Evolutionary conservation across 2,888 invertebrate genomes (phyloP).

Genomic region (Sphecodes monilicornis): DNA sequence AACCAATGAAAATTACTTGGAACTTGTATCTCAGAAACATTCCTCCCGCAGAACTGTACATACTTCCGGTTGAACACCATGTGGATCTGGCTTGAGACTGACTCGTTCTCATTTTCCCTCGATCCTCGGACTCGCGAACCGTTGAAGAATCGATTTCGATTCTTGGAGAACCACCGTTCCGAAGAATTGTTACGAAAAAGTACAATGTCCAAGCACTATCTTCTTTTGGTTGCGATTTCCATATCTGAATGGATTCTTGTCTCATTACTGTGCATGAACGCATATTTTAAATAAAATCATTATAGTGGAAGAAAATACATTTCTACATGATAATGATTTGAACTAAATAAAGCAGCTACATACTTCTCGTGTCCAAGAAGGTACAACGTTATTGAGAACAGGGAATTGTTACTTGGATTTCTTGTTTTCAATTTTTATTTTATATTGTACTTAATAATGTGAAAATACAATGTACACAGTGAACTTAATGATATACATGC

Average conservation of each 20-base stretch:
- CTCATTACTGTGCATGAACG: neutral
- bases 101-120: neutral
- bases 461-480: neutral
- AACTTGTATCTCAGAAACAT: constrained; percentile 51
- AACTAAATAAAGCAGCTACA: no score
- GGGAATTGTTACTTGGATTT: neutral
- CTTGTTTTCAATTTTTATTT: neutral
- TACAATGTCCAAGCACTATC: neutral
- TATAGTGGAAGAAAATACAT: no score
- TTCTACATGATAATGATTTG: no score
- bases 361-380: no score
- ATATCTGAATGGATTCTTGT: neutral
- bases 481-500: neutral
- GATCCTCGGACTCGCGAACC: neutral
- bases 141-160: neutral
- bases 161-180: neutral
- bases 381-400: neutral
- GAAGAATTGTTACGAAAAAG: neutral
- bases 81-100: constrained; percentile 13
- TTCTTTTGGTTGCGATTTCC: neutral
- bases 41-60: constrained; percentile 46
- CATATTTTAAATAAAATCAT: neutral
- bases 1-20: constrained; percentile 7
- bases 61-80: constrained; percentile 24
- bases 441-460: neutral